Evolutionary conservation across 64 coral and sea anemone species (phyloP), one percentile per base, ranked within the genome.

Genomic region (Pachyseris speciosa): DNA sequence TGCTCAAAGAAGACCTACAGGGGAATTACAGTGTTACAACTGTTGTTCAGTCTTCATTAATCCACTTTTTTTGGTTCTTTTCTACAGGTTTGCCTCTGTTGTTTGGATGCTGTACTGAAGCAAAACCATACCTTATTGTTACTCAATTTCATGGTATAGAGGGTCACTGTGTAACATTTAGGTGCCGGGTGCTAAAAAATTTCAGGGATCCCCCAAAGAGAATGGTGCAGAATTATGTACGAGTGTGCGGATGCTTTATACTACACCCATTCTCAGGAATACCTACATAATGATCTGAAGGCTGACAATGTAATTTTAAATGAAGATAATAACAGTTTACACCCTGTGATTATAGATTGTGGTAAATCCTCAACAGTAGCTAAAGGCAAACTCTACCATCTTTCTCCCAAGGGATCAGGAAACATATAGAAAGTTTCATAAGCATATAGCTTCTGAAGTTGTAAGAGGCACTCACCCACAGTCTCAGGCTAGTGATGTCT

Each of bases 261-360:
- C 24, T 88, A 60, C 36, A 64, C 59, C 47, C 86, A 88, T 57
- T 25, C 45, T 41, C 48, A 55, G 52, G 32, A 59, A 33, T 63
- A 64, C 55, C 71, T 88, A 22, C 87, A n/a, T n/a, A 89, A 89
- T 89, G 72, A 78, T 78, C 63, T 89, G 30, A 89, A 89, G 42
- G 86, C 49, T 59, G 86, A 88, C 55, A 88, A 88, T 27, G 48
- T 80, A 52, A 63, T 89, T 61, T 22, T 89, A 42, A 60, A 33
- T 52, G 58, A 51, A 64, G 36, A 78, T 32, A 63, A 59, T 88
- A 9, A 74, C 28, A 50, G 33, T 51, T 88, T 60, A 61, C 72
- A 64, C 31, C 47, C 69, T 20, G 86, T 88, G n/a, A 48, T 88
- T 36, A 88, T 83, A 44, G 75, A 91, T 67, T 91, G 81, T 83